Evolutionary conservation across 2,797 vertebrate species (phyloP).

Genomic region (Apogon talboti): DNA sequence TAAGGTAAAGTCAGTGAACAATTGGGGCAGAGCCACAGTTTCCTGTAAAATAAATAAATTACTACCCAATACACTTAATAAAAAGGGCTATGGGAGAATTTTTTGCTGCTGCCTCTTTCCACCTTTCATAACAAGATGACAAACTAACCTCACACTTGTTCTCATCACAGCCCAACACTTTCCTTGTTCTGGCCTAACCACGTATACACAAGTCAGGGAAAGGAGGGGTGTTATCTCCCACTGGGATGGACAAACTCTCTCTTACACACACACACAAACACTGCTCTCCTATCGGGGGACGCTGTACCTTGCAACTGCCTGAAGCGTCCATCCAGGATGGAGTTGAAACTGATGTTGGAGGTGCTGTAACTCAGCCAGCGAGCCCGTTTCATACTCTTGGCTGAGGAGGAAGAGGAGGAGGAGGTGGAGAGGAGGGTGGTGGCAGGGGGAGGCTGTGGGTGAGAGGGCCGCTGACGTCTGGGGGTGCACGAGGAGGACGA

Average conservation of each 20-base stretch:
- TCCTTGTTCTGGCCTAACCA: constrained; percentile 16
- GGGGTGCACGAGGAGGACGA: constrained; percentile 76
- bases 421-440: constrained; percentile 53
- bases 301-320: constrained; percentile 87
- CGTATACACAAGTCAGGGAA: constrained; percentile 37
- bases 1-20: constrained; percentile 71
- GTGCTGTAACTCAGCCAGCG: constrained; percentile 86
- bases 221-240: constrained; percentile 38
- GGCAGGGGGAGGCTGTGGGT: constrained; percentile 47
- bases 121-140: constrained; percentile 35
- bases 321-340: constrained; percentile 86
- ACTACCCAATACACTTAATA: constrained; percentile 46
- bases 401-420: constrained; percentile 73
- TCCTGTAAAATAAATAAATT: constrained; percentile 72
- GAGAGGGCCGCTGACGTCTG: constrained; percentile 69
- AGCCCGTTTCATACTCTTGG: constrained; percentile 80
- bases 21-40: constrained; percentile 66
- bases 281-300: constrained; percentile 13
- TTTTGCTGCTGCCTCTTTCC: constrained; percentile 15
- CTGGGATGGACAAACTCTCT: constrained; percentile 18
- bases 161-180: constrained; percentile 33
- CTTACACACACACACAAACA: constrained; percentile 12
- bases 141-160: constrained; percentile 38
- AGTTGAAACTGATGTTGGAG: constrained; percentile 86
- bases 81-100: constrained; percentile 22